These are phyloP conservation scores for Lutjanus campechanus DNA, from an alignment of 2,797 vertebrate genomes.

Conservation along the genomic window DNA sequence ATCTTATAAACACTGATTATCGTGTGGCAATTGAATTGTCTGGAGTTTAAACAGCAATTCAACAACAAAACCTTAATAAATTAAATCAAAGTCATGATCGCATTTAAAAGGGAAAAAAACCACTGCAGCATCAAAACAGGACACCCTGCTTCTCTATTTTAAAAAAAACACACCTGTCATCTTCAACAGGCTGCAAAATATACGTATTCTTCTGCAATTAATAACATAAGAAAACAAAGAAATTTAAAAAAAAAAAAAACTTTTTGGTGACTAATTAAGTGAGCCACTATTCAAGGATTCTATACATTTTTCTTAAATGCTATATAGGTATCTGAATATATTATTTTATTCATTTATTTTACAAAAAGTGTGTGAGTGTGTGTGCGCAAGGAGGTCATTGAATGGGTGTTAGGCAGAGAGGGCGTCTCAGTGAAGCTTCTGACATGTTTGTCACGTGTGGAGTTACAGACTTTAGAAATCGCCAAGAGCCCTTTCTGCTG, in stretches of 20 bases:
- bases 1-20: slow-evolving; percentile 79
- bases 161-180: slow-evolving; percentile 31
- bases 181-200: slow-evolving; percentile 67
- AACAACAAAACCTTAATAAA: slow-evolving; percentile 75
- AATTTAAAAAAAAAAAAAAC: slow-evolving; percentile 62
- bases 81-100: slow-evolving; percentile 67
- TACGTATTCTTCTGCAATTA: slow-evolving; percentile 59
- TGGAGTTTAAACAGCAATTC: slow-evolving; percentile 72
- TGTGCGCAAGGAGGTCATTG: slow-evolving; percentile 62
- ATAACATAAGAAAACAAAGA: slow-evolving; percentile 68
- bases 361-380: slow-evolving; percentile 74
- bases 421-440: slow-evolving; percentile 52
- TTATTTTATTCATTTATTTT: slow-evolving; percentile 86
- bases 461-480: slow-evolving; percentile 52
- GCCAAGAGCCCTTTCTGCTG: slow-evolving; percentile 66
- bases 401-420: slow-evolving; percentile 53
- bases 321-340: slow-evolving; percentile 88
- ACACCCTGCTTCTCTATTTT: slow-evolving; percentile 64
- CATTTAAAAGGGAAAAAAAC: slow-evolving; percentile 64
- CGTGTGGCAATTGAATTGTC: slow-evolving; percentile 80
- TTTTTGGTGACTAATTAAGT: slow-evolving; percentile 84
- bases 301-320: slow-evolving; percentile 86
- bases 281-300: slow-evolving; percentile 86
- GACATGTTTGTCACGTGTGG: slow-evolving; percentile 21
- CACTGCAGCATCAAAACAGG: slow-evolving; percentile 82